Conservation (phyloP, 2,888 invertebrate species). For the Platynereis dumerilii region DNA sequence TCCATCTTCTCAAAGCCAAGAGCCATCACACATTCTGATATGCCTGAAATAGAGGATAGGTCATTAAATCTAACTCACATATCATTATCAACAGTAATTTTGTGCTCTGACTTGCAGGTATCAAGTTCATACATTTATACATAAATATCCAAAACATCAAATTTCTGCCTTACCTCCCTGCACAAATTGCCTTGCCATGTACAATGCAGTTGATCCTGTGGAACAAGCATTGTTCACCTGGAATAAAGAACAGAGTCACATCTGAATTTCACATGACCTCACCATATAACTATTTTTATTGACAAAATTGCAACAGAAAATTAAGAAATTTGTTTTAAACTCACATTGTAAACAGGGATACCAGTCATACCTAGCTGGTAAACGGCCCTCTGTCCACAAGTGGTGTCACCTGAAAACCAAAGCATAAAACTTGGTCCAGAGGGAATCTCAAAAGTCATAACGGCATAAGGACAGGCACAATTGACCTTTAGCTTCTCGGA, state of each 20-base stretch:
- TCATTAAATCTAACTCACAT: too few species aligned
- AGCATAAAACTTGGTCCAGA: too few species aligned
- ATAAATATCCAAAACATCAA: background rate
- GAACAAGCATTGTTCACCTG: slow-evolving; percentile 95
- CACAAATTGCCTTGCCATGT: slow-evolving; percentile 89
- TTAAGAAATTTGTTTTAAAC: too few species aligned
- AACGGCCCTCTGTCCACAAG: slow-evolving; percentile 91
- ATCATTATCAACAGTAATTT: too few species aligned
- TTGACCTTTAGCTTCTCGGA: too few species aligned
- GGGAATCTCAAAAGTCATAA: too few species aligned
- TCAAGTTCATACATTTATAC: too few species aligned
- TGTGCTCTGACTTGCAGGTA: too few species aligned
- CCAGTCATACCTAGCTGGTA: slow-evolving; percentile 96
- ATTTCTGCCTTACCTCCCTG: slow-evolving; percentile 78
- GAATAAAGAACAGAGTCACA: slow-evolving; percentile 7
- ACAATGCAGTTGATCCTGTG: slow-evolving; percentile 91
- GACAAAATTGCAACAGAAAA: too few species aligned
- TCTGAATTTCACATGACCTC: too few species aligned
- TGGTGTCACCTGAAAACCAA: slow-evolving; percentile 78
- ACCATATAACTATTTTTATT: too few species aligned
- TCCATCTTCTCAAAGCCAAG: slow-evolving; percentile 99
- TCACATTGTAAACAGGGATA: slow-evolving; percentile 91
- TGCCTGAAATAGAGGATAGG: slow-evolving; percentile 67
- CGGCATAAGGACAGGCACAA: too few species aligned
- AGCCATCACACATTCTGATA: slow-evolving; percentile 86